Evolutionary conservation across 2,888 invertebrate species (phyloP), one percentile per base, ranked within the genome.

Genomic region (Drosophila subsilvestris): DNA sequence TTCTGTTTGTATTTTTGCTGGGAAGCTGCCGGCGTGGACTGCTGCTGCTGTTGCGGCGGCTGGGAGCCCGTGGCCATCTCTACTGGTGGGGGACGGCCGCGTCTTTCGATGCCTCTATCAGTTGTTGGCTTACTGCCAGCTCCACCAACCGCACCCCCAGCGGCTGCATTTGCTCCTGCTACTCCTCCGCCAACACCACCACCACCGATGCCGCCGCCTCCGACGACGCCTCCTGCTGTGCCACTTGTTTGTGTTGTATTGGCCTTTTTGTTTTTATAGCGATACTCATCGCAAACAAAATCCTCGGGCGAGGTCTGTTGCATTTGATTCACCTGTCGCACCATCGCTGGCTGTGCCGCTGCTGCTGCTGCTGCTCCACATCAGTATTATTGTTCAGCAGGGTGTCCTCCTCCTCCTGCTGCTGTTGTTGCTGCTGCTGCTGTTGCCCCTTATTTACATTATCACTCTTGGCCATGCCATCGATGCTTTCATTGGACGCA

Each of bases 291-390:
- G 68, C 90, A 90, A 61, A 92, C 91, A 45, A 85, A 88, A 70
- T 92, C 92, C 78, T 92, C 92, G n/a, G 92, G 91, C 60, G 92
- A 91, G 77, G 92, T 92, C 80, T 92, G 92, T 76, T 92, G 92
- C 79, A 91, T 91, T 80, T 92, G 92, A 86, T 92, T 90, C 53
- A 91, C 91, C 76, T 90, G 90, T 60, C 91, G 83, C 65, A 82
- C 83, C 69, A 76, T 71, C 56, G 72, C 76, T 27, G 47, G 45
- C 75, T 78, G 69, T 77, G 79, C 69, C 71, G 20, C 20, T 83
- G 76, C 63, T 75, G 86, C 56, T 81, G 72, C 73, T 71, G 79
- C 18, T 84, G 86, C 53, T 89, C 88, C 69, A 85, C 86, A 75
- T 88, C 86, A 65, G 90, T 88, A 80, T 90, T 91, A 75, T 91